Evolutionary conservation across 92 coral and sea anemone species (phyloP).

Genomic region (Actinostola sp.): DNA sequence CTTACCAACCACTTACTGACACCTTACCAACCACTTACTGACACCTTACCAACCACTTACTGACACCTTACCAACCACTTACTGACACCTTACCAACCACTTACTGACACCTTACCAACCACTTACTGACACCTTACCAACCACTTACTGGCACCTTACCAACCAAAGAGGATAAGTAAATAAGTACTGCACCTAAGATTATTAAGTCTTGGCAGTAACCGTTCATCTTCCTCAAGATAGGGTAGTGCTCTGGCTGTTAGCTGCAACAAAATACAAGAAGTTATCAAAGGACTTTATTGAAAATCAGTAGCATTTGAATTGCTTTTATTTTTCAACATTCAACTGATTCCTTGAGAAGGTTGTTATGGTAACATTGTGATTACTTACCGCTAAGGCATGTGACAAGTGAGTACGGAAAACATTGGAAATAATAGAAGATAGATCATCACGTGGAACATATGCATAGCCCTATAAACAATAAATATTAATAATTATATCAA

Average conservation of each 20-base stretch:
- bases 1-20: no score
- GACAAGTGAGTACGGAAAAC: slow-evolving; percentile 83
- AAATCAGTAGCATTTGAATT: not conserved
- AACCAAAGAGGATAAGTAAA: no score
- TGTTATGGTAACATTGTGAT: not conserved
- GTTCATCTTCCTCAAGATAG: slow-evolving; percentile 93
- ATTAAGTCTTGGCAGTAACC: slow-evolving; percentile 86
- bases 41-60: no score
- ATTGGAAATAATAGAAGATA: slow-evolving; percentile 87
- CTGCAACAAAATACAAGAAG: slow-evolving; percentile 31
- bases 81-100: no score
- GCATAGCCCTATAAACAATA: slow-evolving; percentile 76
- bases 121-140: no score
- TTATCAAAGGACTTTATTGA: not conserved
- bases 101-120: no score
- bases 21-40: no score
- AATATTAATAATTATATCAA: no score
- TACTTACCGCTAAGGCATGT: slow-evolving; percentile 94
- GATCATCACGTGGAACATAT: slow-evolving; percentile 80
- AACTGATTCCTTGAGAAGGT: not conserved
- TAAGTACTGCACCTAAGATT: slow-evolving; percentile 76
- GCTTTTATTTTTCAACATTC: no score
- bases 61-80: no score
- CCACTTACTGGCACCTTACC: no score
- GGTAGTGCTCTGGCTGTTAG: slow-evolving; percentile 93